Percentiles rank a stretch among this genome's conserved stretches.
phyloP scores from a whole-genome alignment of 2,113 vertebrate genomes.

The Paracanthobrama guichenoti region DNA sequence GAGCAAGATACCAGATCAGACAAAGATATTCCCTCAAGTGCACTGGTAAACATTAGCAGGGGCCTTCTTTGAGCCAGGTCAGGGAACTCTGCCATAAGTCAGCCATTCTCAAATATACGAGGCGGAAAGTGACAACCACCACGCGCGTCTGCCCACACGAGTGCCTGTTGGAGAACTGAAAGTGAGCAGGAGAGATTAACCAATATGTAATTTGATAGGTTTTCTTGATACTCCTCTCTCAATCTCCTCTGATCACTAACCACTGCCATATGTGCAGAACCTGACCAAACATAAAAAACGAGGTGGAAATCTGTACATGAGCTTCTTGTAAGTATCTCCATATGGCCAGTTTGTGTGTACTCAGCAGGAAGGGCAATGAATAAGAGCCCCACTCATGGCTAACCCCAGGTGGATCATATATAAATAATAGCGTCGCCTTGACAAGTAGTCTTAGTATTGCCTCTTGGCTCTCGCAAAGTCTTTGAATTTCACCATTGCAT shows the following conservation, averaged over 20 bases:
- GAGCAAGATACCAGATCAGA: slow-evolving; percentile 2
- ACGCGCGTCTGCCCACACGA: slow-evolving; percentile 4
- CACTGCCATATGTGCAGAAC: slow-evolving; percentile 70
- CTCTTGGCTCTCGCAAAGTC: not conserved
- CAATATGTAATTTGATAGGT: slow-evolving; percentile 33
- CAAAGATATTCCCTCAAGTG: slow-evolving; percentile 27
- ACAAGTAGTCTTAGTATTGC: slow-evolving; percentile 3
- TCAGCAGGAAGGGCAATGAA: slow-evolving; percentile 51
- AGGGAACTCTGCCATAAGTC: not conserved
- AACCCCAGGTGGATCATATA: slow-evolving; percentile 35
- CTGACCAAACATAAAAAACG: slow-evolving; percentile 53
- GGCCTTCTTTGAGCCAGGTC: slow-evolving; percentile 7
- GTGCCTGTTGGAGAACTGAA: slow-evolving; percentile 14
- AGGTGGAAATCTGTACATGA: slow-evolving; percentile 73
- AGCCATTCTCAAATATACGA: slow-evolving; percentile 27
- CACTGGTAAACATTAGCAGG: slow-evolving; percentile 4
- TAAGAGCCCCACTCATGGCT: slow-evolving; percentile 36
- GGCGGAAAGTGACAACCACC: slow-evolving; percentile 31
- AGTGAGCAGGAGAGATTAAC: slow-evolving; percentile 33
- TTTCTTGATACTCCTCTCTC: slow-evolving; percentile 36
- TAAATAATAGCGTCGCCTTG: not conserved
- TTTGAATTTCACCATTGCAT: slow-evolving; percentile 11
- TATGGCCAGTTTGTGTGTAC: slow-evolving; percentile 63
- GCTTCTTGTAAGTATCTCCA: slow-evolving; percentile 78
- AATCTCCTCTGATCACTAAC: slow-evolving; percentile 63